Evolutionary conservation across 2,888 invertebrate genomes (phyloP).

Genomic region (Mimas tiliae): DNA sequence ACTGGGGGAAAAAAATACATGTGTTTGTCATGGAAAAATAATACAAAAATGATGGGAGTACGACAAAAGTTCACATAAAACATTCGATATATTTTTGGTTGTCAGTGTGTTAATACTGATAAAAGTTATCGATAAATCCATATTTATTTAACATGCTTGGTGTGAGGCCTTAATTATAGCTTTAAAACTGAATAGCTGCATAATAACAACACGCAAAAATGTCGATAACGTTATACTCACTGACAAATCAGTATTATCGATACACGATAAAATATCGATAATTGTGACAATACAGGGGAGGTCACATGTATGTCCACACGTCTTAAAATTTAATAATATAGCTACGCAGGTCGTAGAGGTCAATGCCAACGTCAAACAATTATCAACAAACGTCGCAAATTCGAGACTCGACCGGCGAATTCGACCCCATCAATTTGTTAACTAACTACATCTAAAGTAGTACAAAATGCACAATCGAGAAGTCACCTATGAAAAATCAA

Average conservation of each 20-base stretch:
- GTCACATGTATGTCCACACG: constrained; percentile 25
- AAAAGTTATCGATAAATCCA: background rate
- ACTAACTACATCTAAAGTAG: constrained; percentile 41
- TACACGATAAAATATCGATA: constrained; percentile 7
- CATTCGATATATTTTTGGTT: background rate
- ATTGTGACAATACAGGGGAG: constrained; percentile 10
- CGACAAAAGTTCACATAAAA: background rate
- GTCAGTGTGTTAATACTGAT: constrained; percentile 10
- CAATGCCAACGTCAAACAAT: constrained; percentile 30
- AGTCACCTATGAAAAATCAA: constrained; percentile 36
- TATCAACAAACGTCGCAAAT: constrained; percentile 30
- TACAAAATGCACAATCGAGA: constrained; percentile 50
- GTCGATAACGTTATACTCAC: background rate
- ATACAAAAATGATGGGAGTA: background rate
- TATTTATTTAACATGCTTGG: background rate
- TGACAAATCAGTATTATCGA: background rate
- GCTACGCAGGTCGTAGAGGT: constrained; percentile 26
- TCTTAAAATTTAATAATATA: constrained; percentile 16
- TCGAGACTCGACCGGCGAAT: constrained; percentile 39
- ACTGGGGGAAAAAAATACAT: too few species aligned
- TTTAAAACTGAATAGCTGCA: background rate
- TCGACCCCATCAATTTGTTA: constrained; percentile 43
- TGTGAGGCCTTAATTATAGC: background rate
- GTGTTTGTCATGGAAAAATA: too few species aligned
- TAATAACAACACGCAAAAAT: background rate